Conservation (phyloP, 2,888 invertebrate genomes). For the Rhingia rostrata region DNA sequence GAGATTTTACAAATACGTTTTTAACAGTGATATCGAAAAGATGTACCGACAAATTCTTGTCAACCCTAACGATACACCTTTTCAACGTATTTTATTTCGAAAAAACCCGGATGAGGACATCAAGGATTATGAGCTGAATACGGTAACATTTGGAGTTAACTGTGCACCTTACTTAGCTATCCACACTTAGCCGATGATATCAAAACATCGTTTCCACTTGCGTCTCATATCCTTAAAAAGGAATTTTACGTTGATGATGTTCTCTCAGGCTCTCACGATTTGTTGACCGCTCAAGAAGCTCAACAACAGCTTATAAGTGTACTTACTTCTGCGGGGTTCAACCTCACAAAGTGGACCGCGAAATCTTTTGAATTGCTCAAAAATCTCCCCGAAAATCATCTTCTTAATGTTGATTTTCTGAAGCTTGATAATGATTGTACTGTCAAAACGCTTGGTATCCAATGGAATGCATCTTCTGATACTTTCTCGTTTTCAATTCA, state of each 20-base stretch:
- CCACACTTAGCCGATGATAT: not conserved
- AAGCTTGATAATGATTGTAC: slow-evolving; percentile 11
- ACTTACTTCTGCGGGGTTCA: slow-evolving; percentile 1
- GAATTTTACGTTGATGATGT: slow-evolving; percentile 8
- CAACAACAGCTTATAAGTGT: slow-evolving; percentile 3
- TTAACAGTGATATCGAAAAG: not conserved
- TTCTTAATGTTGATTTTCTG: slow-evolving; percentile 14
- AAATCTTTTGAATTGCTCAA: not conserved
- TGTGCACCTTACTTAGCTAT: not conserved
- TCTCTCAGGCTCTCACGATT: not conserved
- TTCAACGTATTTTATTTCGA: not conserved
- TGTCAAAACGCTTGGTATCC: slow-evolving; percentile 19
- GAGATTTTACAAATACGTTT: not conserved
- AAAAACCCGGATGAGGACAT: not conserved
- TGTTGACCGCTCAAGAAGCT: not conserved
- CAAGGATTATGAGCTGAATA: not conserved
- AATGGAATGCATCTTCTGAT: not conserved
- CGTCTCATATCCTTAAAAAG: not conserved
- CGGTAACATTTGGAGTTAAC: not conserved
- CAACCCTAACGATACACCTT: not conserved
- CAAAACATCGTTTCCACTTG: slow-evolving; percentile 3
- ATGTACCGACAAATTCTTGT: not conserved
- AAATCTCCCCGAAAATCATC: not conserved
- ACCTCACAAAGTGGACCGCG: slow-evolving; percentile 9
- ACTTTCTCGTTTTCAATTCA: not conserved